A percentile compares a stretch with the other conserved stretches of the same genome.
Evolutionary conservation across 2,113 vertebrate species (phyloP).

Genomic region (Pyxicephalus adspersus): DNA sequence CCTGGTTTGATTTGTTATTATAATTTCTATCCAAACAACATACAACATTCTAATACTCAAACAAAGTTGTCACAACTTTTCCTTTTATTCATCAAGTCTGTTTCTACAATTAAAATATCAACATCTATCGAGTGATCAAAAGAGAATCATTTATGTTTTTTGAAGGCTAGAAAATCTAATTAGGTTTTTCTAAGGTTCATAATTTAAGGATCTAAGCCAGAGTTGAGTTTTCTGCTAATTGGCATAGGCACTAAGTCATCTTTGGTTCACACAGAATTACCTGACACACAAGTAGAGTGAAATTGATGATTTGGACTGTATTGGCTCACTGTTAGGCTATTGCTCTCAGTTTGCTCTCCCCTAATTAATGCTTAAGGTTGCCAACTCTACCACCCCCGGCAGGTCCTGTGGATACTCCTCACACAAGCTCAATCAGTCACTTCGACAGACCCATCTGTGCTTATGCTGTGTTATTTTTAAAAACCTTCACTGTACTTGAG

Average conservation of each 20-base stretch:
- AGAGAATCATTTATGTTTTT: slow-evolving; percentile 1
- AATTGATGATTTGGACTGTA: slow-evolving; percentile 30
- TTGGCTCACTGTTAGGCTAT: slow-evolving; percentile 34
- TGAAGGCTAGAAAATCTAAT: background rate
- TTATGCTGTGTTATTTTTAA: slow-evolving; percentile 5
- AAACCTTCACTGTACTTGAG: slow-evolving; percentile 1
- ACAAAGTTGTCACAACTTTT: background rate
- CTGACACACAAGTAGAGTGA: slow-evolving; percentile 28
- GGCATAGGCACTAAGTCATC: slow-evolving; percentile 3
- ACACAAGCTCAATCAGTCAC: slow-evolving; percentile 30
- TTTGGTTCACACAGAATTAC: slow-evolving; percentile 10
- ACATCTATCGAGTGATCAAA: background rate
- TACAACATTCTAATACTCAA: background rate
- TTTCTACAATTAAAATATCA: background rate
- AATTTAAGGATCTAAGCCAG: slow-evolving; percentile 11
- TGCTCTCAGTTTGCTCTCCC: slow-evolving; percentile 39
- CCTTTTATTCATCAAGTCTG: background rate
- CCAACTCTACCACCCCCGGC: slow-evolving; percentile 42
- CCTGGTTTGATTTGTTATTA: slow-evolving; percentile 24
- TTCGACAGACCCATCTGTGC: slow-evolving; percentile 46
- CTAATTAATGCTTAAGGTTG: slow-evolving; percentile 46
- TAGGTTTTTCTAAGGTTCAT: background rate
- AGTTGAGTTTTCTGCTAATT: slow-evolving; percentile 4
- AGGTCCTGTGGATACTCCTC: slow-evolving; percentile 36
- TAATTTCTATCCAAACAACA: background rate